phyloP scores from a whole-genome alignment of 2,797 vertebrate genomes.

The Muraenolepis orangiensis region DNA sequence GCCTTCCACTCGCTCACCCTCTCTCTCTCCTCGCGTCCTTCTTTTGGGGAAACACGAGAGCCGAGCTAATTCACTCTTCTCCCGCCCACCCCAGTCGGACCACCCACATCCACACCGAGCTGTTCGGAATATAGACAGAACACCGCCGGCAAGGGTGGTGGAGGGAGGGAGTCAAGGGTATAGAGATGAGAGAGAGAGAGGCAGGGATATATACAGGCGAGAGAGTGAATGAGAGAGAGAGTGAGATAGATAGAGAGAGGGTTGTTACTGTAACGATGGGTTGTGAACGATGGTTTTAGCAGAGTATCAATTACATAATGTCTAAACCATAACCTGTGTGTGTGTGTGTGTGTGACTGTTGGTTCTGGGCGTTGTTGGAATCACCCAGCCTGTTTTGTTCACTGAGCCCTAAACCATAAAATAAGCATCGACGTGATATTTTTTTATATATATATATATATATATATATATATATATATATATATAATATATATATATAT shows the following conservation, averaged over 20 bases:
- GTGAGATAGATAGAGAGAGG: slow-evolving; percentile 18
- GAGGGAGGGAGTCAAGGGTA: slow-evolving; percentile 24
- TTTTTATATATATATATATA: too few relatives aligned
- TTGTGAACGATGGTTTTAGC: slow-evolving; percentile 73
- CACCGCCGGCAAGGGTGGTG: slow-evolving; percentile 34
- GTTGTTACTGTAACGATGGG: slow-evolving; percentile 67
- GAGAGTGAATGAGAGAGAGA: slow-evolving; percentile 18
- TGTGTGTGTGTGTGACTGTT: slow-evolving; percentile 48
- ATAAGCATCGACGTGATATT: neutral
- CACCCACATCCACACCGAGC: slow-evolving; percentile 78
- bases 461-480: too few relatives aligned
- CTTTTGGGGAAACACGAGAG: slow-evolving; percentile 73
- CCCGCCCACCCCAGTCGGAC: slow-evolving; percentile 63
- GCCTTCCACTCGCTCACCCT: slow-evolving; percentile 42
- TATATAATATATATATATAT: too few relatives aligned
- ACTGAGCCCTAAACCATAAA: neutral
- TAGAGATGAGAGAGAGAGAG: slow-evolving; percentile 30
- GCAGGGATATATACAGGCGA: neutral
- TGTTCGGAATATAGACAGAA: slow-evolving; percentile 61
- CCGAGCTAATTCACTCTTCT: slow-evolving; percentile 63
- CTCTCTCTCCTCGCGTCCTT: slow-evolving; percentile 10
- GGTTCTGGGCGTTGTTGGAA: neutral
- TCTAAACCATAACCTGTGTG: slow-evolving; percentile 64
- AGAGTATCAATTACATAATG: slow-evolving; percentile 75
- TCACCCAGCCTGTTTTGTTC: neutral